A percentile compares a stretch with the other conserved stretches of the same genome.
Conservation (phyloP, 2,113 vertebrate species). For the Oncorhynchus keta region DNA sequence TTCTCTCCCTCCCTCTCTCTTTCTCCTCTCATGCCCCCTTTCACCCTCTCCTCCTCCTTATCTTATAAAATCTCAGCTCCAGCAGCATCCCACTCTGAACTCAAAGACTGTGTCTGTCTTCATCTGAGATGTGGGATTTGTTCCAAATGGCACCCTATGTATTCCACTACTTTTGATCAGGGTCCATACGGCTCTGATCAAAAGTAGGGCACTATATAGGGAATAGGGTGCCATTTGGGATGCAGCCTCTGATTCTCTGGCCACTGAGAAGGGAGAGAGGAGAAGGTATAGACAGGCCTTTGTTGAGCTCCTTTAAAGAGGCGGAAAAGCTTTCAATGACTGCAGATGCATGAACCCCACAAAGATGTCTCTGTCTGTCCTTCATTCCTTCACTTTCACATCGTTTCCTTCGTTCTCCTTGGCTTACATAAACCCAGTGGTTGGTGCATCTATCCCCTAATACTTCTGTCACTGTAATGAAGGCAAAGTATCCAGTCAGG, state of each 20-base stretch:
- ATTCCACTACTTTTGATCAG: not conserved
- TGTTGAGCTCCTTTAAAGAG: conserved; percentile 60
- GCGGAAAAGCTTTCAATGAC: conserved; percentile 65
- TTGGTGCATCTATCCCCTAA: not conserved
- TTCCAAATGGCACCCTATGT: too few relatives aligned
- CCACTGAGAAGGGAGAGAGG: not conserved
- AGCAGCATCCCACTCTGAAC: conserved; percentile 57
- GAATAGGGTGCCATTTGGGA: too few relatives aligned
- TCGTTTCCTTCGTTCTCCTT: not conserved
- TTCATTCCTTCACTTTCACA: not conserved
- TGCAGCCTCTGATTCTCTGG: too few relatives aligned
- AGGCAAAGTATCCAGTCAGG: not conserved
- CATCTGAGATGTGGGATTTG: conserved; percentile 27
- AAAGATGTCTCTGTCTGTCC: conserved; percentile 41
- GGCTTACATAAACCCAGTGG: not conserved
- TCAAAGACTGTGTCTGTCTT: conserved; percentile 60
- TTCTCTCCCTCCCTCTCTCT: conserved; percentile 20
- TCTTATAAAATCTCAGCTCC: conserved; percentile 57
- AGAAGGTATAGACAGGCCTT: conserved; percentile 58
- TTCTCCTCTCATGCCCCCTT: conserved; percentile 32
- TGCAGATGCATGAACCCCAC: conserved; percentile 66
- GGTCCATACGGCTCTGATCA: too few relatives aligned
- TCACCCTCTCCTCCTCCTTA: conserved; percentile 48
- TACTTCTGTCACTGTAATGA: conserved; percentile 6
- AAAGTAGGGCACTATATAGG: too few relatives aligned